These are phyloP conservation scores for Asobara japonica DNA, from an alignment of 1,140 invertebrate species.

Conservation along the genomic window DNA sequence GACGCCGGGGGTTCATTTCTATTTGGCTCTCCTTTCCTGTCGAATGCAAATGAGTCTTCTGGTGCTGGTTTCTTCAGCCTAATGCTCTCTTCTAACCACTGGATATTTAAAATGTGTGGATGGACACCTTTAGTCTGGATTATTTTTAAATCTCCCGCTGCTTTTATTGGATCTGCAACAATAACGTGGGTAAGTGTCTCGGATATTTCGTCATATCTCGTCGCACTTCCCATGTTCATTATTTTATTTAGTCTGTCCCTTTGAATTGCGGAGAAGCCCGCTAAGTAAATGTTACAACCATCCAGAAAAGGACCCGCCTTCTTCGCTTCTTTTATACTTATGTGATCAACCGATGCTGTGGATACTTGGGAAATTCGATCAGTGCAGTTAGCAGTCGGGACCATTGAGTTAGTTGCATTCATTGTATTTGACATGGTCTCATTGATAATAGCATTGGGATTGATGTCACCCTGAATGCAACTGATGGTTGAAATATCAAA, in stretches of 20 bases:
- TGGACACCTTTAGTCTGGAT: constrained; percentile 58
- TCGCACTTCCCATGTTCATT: constrained; percentile 83
- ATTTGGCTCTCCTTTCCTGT: constrained; percentile 52
- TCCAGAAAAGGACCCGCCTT: constrained; percentile 82
- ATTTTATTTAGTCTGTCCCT: constrained; percentile 82
- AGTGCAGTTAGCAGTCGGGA: no score
- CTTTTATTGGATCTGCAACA: constrained; percentile 70
- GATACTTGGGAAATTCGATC: constrained; percentile 43
- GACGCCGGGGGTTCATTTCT: constrained; percentile 64
- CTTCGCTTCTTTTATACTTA: constrained; percentile 75
- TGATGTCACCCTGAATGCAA: constrained; percentile 27
- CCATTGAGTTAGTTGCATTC: constrained; percentile 38
- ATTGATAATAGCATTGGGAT: constrained; percentile 38
- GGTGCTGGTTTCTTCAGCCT: constrained; percentile 69
- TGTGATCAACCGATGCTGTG: constrained; percentile 64
- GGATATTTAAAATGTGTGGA: constrained; percentile 73
- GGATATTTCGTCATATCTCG: constrained; percentile 78
- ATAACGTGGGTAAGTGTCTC: constrained; percentile 84
- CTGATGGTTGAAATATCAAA: constrained; percentile 48
- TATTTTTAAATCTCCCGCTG: constrained; percentile 61
- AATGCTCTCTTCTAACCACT: constrained; percentile 82
- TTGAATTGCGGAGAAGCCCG: constrained; percentile 72
- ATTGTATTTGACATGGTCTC: constrained; percentile 40
- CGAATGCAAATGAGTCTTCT: constrained; percentile 68
- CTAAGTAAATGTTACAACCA: constrained; percentile 79